These are phyloP conservation scores for Lepus europaeus DNA, from an alignment of 2,113 vertebrate genomes.

Conservation along the genomic window DNA sequence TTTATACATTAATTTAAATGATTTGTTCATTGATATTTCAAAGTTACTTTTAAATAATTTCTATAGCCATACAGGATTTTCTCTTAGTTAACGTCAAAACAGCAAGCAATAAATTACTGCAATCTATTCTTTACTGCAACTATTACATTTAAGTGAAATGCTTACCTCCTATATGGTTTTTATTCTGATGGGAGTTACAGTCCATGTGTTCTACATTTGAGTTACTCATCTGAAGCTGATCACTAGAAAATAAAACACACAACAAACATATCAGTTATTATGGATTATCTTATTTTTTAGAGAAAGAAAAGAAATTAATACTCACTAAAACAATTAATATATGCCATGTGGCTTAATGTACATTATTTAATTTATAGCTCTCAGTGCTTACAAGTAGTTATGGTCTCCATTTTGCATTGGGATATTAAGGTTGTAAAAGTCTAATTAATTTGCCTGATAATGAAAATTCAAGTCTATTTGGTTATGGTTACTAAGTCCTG, in stretches of 20 bases:
- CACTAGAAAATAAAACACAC: constrained; percentile 87
- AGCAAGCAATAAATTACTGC: not conserved
- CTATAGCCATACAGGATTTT: not conserved
- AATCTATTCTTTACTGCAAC: not conserved
- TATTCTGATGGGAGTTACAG: constrained; percentile 80
- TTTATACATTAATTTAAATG: not conserved
- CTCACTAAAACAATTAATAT: not conserved
- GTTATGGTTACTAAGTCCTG: not conserved
- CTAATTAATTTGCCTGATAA: not conserved
- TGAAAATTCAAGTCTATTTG: not conserved
- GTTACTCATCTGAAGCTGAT: constrained; percentile 87
- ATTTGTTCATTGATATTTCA: not conserved
- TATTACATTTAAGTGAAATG: not conserved
- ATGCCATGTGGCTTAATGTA: not conserved
- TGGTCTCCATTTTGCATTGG: not conserved
- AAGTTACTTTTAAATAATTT: not conserved
- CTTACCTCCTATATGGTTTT: constrained; percentile 86
- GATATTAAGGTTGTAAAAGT: not conserved
- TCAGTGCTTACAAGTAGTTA: not conserved
- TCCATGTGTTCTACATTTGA: constrained; percentile 76
- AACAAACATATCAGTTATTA: not conserved
- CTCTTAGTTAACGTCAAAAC: not conserved
- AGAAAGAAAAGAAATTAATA: constrained; percentile 10
- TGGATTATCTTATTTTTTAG: constrained; percentile 2
- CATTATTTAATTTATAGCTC: not conserved